Evolutionary conservation across 92 coral and sea anemone genomes (phyloP), one percentile per base, ranked within the genome.

Genomic region (Paragorgia papillata): DNA sequence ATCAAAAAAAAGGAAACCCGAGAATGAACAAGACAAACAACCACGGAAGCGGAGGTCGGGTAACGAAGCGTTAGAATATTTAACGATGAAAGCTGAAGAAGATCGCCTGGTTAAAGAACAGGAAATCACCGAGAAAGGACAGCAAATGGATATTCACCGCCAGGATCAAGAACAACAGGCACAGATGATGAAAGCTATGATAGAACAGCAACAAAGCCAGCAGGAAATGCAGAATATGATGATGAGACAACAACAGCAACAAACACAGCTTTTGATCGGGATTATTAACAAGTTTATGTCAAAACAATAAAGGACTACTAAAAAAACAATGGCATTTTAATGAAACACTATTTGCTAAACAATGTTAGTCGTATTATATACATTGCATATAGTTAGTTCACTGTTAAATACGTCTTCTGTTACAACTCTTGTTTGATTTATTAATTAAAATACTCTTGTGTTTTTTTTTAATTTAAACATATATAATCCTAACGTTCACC

Each of bases 161-260:
- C 71, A 64, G 71, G 26, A 18, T 34, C 71, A 64, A 64, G 50
- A 64, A 64, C 71, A 64, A 0, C 71, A 64, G 50, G 5, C 37
- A 39, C 71, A 64, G 44, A 64, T 46, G 18, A 64, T 64, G 71
- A 41, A 64, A 46, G 50, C 71, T 37, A 64, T 64, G 71, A 33
- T 37, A 33, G 28, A 64, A 64, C 71, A 64, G 37, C 71, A 64
- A 33, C 71, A 64, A 33, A 25, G 50, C 28, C 71, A 46, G 53
- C 53, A 46, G n/a, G 53, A 46, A 15, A 46, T 46, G 53, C 53
- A 46, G 53, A 46, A 46, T 15, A 46, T 46, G 9, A 15, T 46
- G 53, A 15, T 46, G 53, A 46, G 9, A 15, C 53, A 46, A 46
- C 53, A 46, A 46, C 17, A 46, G n/a, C 53, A 46, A 15, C n/a